phyloP scores from a whole-genome alignment of 2,888 invertebrate genomes.

The Nasonovia ribisnigri region DNA sequence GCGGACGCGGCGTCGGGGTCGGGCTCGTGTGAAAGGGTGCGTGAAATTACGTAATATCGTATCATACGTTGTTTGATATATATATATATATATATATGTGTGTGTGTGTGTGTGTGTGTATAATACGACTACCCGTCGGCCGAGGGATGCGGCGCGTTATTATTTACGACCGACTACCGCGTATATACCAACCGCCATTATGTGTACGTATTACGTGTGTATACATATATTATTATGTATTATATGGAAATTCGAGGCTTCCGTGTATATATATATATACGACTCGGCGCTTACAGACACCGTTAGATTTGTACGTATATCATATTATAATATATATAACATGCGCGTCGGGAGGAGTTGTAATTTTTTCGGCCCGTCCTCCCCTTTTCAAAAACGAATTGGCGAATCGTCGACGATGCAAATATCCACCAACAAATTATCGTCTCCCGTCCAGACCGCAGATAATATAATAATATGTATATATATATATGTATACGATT shows the following conservation, averaged over 20 bases:
- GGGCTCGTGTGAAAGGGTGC: conserved; percentile 59
- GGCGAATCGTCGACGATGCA: conserved; percentile 49
- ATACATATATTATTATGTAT: not conserved
- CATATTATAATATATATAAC: not conserved
- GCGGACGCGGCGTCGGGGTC: not conserved
- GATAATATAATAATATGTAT: not conserved
- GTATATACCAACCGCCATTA: conserved; percentile 25
- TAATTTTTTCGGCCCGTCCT: not conserved
- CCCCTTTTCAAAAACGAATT: conserved; percentile 40
- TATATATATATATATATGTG: not conserved
- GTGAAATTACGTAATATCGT: conserved; percentile 56
- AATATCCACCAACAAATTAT: conserved; percentile 20
- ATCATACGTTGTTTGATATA: not conserved
- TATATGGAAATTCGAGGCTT: conserved; percentile 45
- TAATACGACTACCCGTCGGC: not conserved
- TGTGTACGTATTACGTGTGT: not conserved
- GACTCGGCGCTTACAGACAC: conserved; percentile 1
- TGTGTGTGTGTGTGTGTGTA: too few relatives aligned
- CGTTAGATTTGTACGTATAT: not conserved
- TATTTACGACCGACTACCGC: conserved; percentile 33
- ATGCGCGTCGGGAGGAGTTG: not conserved
- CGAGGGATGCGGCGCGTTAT: conserved; percentile 17
- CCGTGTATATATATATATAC: not conserved
- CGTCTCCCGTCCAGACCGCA: not conserved
- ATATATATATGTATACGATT: not conserved